phyloP scores from a whole-genome alignment of 2,888 invertebrate genomes.

The Agrypnus murinus region DNA sequence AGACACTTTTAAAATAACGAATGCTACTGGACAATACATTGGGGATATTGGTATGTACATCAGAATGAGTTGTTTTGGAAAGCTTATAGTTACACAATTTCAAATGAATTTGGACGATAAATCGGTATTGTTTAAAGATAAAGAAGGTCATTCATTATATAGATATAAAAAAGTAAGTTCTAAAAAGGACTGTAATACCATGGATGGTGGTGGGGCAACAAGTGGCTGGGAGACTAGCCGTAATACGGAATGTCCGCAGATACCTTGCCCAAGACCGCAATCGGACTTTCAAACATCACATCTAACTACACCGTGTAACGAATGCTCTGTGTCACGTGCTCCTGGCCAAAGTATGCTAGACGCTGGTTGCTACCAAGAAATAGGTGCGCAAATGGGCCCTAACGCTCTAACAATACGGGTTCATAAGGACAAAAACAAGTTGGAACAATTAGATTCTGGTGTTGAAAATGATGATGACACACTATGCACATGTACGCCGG shows the following conservation, averaged over 20 bases:
- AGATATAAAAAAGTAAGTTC: conserved; percentile 66
- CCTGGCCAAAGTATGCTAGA: conserved; percentile 47
- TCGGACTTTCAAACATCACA: conserved; percentile 61
- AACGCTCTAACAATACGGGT: conserved; percentile 80
- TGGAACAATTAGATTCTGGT: conserved; percentile 70
- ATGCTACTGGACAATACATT: conserved; percentile 72
- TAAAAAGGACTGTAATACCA: conserved; percentile 51
- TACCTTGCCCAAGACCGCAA: conserved; percentile 71
- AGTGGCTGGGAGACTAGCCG: conserved; percentile 25
- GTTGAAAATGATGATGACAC: conserved; percentile 71
- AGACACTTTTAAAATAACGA: conserved; percentile 75
- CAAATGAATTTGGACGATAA: conserved; percentile 73
- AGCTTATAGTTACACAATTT: conserved; percentile 79
- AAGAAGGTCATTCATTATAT: conserved; percentile 69
- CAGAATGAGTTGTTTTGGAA: conserved; percentile 80
- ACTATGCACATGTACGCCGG: conserved; percentile 50
- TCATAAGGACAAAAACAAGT: conserved; percentile 74
- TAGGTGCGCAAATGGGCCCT: conserved; percentile 78
- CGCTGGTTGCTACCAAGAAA: conserved; percentile 76
- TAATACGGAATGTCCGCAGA: conserved; percentile 39
- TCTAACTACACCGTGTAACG: conserved; percentile 48
- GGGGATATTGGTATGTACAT: conserved; percentile 78
- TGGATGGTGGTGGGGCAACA: conserved; percentile 48
- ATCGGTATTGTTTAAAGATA: conserved; percentile 70
- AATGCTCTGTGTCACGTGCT: conserved; percentile 65